phyloP scores from a whole-genome alignment of 1,140 invertebrate genomes.

The Tribolium castaneum region DNA sequence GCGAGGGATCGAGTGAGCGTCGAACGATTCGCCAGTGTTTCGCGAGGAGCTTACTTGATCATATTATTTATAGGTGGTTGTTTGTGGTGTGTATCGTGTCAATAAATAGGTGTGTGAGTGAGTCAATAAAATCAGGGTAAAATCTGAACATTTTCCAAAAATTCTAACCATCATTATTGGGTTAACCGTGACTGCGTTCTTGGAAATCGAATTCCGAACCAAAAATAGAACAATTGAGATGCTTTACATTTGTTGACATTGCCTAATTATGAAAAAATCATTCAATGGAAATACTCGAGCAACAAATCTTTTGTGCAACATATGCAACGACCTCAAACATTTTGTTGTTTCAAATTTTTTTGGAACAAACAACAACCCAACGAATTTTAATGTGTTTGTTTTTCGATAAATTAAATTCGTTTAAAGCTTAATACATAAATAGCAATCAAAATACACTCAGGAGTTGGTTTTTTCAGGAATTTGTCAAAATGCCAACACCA shows the following conservation, averaged over 20 bases:
- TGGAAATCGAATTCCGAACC: background rate
- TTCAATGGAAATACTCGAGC: too few species aligned
- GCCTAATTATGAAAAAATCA: too few species aligned
- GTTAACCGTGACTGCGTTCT: background rate
- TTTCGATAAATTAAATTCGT: background rate
- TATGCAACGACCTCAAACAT: too few species aligned
- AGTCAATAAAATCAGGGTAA: background rate
- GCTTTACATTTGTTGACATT: background rate
- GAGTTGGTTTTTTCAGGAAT: background rate
- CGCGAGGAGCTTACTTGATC: slow-evolving; percentile 47
- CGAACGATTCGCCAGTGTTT: slow-evolving; percentile 49
- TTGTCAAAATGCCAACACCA: background rate
- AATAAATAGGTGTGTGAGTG: slow-evolving; percentile 47
- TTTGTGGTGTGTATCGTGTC: slow-evolving; percentile 33
- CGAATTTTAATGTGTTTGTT: background rate
- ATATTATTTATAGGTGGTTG: slow-evolving; percentile 51
- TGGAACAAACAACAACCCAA: too few species aligned
- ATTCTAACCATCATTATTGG: background rate
- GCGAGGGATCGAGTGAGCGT: slow-evolving; percentile 36
- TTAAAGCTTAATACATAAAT: background rate
- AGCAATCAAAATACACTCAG: background rate
- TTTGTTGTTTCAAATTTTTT: too few species aligned
- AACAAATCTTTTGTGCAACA: too few species aligned
- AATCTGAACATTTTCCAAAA: background rate
- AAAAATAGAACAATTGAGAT: slow-evolving; percentile 27